Base-by-base conservation (phyloP, 2,113 vertebrate genomes). In the Halcyon senegalensis region DNA sequence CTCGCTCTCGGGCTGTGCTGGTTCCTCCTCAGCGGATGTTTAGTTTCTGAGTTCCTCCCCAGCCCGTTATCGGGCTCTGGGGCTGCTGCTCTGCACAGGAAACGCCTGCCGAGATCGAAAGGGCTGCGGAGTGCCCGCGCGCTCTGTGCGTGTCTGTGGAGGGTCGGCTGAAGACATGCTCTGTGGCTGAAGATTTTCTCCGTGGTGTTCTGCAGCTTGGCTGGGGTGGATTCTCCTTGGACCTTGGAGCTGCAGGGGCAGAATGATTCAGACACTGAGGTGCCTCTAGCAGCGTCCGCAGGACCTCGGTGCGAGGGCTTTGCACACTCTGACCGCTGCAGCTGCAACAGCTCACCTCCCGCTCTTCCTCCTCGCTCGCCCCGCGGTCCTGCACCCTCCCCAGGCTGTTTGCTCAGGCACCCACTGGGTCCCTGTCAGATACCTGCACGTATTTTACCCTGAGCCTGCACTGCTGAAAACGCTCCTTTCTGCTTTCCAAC, bases 131-230 rank as follows among this genome's bases (percentile, higher is more conserved):
- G 56, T 33, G 74, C 59, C 69, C 2, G 8, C 23, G 5, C 59
- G 30, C 43, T n/a, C 4, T 3, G 16, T 2, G 25, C 19, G 10
- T 3, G 27, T 3, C 12, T 3, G 33, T 1, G 66, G 44, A 27
- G 39, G 66, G 79, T 15, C 51, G 16, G 51, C 27, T 17, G 33
- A 10, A 19, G 24, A 56, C 11, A 0, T 2, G 39, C 51, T 48
- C 35, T 33, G 0, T 4, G 16, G 55, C 1, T 16, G 27, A 8
- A 17, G 31, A 44, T 12, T 0, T 2, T 43, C 60, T 58, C 33
- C 31, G 0, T 7, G 23, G 41, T 2, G 0, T 31, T 16, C n/a
- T 10, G 43, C 39, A 28, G 30, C 41, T 8, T 10, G 35, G 9
- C 1, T 2, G 60, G 41, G 24, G 7, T 16, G 8, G 25, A 4